A percentile compares a stretch with the other conserved stretches of the same genome.
Evolutionary conservation across 53 echinoderm and acorn worm species (phyloP).

Genomic region (Mesocentrotus franciscanus): DNA sequence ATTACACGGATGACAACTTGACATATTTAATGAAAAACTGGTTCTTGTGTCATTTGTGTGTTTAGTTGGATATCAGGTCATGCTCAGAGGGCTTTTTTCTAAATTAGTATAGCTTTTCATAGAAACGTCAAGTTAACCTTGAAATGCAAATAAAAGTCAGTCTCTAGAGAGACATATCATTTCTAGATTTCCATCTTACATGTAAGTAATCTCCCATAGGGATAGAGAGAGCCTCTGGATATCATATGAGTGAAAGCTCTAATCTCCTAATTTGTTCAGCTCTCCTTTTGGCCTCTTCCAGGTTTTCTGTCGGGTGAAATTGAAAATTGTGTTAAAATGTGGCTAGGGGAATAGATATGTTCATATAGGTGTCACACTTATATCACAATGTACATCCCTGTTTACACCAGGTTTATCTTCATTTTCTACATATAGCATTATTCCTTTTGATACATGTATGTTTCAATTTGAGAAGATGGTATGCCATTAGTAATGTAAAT

Average conservation of each 20-base stretch:
- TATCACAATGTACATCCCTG: background rate
- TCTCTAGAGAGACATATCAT: background rate
- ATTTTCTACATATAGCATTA: no score
- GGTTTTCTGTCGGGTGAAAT: background rate
- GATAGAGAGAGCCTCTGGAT: background rate
- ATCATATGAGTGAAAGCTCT: background rate
- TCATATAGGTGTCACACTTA: background rate
- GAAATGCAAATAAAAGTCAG: slow-evolving; percentile 13
- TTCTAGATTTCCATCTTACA: slow-evolving; percentile 6
- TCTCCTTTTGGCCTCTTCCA: background rate
- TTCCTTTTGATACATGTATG: no score
- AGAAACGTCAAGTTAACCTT: background rate
- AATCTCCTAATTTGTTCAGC: slow-evolving; percentile 25
- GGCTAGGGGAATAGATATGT: background rate
- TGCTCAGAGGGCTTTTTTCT: background rate
- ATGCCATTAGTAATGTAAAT: no score
- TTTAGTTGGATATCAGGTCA: slow-evolving; percentile 32
- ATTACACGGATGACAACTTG: background rate
- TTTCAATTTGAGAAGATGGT: no score
- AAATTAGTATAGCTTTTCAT: slow-evolving; percentile 29
- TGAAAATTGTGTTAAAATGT: slow-evolving; percentile 25
- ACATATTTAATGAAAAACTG: slow-evolving; percentile 21
- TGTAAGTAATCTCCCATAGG: background rate
- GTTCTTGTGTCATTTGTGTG: slow-evolving; percentile 13
- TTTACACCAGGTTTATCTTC: background rate